Evolutionary conservation across 2,113 vertebrate genomes (phyloP).

Genomic region (Platichthys stellatus): DNA sequence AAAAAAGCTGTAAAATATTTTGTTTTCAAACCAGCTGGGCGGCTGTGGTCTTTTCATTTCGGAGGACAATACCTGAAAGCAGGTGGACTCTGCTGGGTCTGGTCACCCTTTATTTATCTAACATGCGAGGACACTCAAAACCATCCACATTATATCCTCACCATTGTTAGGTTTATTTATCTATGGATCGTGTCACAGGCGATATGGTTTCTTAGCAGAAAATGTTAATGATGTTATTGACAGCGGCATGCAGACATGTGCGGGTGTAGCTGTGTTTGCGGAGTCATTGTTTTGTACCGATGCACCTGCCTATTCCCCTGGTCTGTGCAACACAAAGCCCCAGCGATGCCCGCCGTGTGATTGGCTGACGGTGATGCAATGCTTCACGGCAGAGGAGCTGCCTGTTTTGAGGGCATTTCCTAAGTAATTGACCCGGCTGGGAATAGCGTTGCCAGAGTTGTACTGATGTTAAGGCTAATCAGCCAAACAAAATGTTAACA

Average conservation of each 20-base stretch:
- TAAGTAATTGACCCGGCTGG: constrained; percentile 74
- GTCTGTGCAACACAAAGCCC: constrained; percentile 72
- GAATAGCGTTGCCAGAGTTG: constrained; percentile 52
- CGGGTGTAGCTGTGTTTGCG: constrained; percentile 27
- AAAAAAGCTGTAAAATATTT: neutral
- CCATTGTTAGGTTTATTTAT: constrained; percentile 31
- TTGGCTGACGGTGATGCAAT: constrained; percentile 83
- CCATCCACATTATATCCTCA: neutral
- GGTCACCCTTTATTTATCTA: constrained; percentile 50
- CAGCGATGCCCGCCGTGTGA: constrained; percentile 59
- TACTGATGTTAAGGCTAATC: constrained; percentile 48
- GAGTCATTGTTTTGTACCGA: constrained; percentile 52
- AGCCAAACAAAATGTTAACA: constrained; percentile 50
- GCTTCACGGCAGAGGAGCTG: constrained; percentile 63
- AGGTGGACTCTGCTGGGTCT: constrained; percentile 20
- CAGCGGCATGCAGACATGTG: constrained; percentile 30
- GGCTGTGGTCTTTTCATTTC: constrained; percentile 18
- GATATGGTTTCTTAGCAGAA: neutral
- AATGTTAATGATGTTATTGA: constrained; percentile 28
- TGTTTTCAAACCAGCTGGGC: constrained; percentile 17
- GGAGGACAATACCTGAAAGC: constrained; percentile 24
- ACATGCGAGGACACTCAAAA: constrained; percentile 19
- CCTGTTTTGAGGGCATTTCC: constrained; percentile 70
- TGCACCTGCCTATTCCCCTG: constrained; percentile 75
- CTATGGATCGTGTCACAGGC: constrained; percentile 6